Conservation (phyloP, 2,113 vertebrate genomes). For the Nasalis larvatus region DNA sequence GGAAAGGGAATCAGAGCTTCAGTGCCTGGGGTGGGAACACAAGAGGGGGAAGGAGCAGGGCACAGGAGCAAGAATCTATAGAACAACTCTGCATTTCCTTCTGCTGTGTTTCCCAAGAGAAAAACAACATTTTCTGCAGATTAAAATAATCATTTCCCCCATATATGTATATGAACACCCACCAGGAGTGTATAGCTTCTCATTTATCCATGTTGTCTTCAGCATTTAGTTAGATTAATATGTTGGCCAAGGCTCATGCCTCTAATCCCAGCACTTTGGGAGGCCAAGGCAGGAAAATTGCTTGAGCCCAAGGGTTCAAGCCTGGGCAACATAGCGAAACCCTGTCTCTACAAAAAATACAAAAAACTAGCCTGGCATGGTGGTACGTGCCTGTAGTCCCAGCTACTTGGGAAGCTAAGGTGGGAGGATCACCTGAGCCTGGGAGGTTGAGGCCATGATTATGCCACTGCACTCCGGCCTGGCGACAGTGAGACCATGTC, state of each 20-base stretch:
- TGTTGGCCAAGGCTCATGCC: neutral
- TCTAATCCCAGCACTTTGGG: too few species aligned
- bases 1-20: slow-evolving; percentile 51
- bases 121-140: neutral
- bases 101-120: neutral
- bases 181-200: neutral
- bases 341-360: too few species aligned
- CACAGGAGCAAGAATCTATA: neutral
- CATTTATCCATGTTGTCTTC: neutral
- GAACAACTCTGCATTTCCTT: neutral
- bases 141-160: neutral
- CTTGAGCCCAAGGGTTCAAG: too few species aligned
- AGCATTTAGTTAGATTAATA: neutral
- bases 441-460: too few species aligned
- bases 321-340: too few species aligned
- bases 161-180: neutral
- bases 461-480: too few species aligned
- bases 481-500: too few species aligned
- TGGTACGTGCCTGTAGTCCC: too few species aligned
- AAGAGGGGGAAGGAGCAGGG: neutral
- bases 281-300: too few species aligned
- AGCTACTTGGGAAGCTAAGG: too few species aligned
- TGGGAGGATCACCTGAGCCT: too few species aligned
- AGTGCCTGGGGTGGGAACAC: neutral
- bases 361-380: too few species aligned